Evolutionary conservation across 2,113 vertebrate species (phyloP).

Genomic region (Psittacus erithacus): DNA sequence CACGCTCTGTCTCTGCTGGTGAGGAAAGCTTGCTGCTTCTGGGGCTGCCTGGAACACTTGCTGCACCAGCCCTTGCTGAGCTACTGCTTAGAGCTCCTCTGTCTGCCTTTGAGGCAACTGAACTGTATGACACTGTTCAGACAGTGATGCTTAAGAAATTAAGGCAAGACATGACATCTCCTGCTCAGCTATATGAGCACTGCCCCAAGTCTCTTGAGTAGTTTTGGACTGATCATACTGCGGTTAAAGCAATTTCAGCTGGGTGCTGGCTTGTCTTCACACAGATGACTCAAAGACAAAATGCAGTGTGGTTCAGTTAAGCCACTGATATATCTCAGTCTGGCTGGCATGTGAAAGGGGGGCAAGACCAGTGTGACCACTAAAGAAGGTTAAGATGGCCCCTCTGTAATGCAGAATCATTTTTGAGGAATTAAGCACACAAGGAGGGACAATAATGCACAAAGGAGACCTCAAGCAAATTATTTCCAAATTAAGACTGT

Average conservation of each 20-base stretch:
- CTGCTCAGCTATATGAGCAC: background rate
- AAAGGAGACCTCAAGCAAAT: background rate
- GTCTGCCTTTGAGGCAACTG: background rate
- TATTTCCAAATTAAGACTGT: slow-evolving; percentile 6
- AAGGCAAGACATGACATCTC: background rate
- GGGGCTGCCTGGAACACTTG: background rate
- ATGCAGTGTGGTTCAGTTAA: background rate
- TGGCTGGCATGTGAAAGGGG: too few relatives aligned
- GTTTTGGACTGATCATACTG: accelerated
- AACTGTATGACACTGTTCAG: background rate
- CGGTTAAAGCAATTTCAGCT: background rate
- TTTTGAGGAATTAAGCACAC: background rate
- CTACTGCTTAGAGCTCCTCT: background rate
- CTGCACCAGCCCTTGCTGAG: background rate
- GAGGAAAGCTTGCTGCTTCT: background rate
- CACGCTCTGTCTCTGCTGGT: too few relatives aligned
- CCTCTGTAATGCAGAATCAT: background rate
- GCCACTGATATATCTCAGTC: background rate
- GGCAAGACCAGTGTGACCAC: background rate
- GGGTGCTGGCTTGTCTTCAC: background rate
- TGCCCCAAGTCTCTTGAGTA: background rate
- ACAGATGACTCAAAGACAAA: background rate
- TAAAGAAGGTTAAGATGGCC: background rate
- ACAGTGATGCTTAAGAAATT: background rate
- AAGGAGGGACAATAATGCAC: background rate